Base-by-base conservation (phyloP, 2,797 vertebrate genomes). In the Molossus molossus region DNA sequence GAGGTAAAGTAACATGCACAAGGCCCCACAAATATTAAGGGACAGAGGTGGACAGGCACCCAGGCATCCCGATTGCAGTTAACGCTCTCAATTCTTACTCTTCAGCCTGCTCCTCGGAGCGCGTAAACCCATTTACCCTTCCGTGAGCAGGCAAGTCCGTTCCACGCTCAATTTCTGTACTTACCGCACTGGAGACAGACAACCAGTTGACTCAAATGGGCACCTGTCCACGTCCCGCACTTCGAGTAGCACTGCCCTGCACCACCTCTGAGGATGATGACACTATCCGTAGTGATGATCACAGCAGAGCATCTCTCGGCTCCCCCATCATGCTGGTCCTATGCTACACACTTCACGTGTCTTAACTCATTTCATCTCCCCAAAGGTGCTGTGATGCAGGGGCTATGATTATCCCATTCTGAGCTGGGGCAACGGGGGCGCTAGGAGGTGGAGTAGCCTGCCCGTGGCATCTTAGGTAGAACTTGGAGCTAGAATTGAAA, bases 51-150 rank as follows among this genome's bases (percentile, higher is more conserved):
- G 53, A 15, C n/a, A 6, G 2, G 20, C 60, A 80, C 12, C 7
- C 15, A 33, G 73, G 25, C 14, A 17, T 17, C 37, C 60, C 7
- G 45, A n/a, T 48, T 58, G 5, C 12, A 33, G 18, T 8, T 11
- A 25, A 9, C 1, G 25, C 37, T 79, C 53, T 87, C 50, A 1
- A 0, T 8, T 25, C 70, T 65, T 5, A 29, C 9, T 6, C 45
- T 2, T 14, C 5, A 40, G 72, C 40, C 50, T 5, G 48, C 20
- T 25, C 11, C 64, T 3, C 0, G 1, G 29, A 33, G 14, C 23
- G 4, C 2, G 50, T 21, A 40, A 69, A 57, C 23, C 65, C 27
- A 4, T 60, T 40, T 13, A 27, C 4, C 50, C 60, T 20, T 18
- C 80, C 0, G 0, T 3, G 58, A 64, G 37, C 12, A 70, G 67